Conservation (phyloP, 2,888 invertebrate species). For the Mantis religiosa region DNA sequence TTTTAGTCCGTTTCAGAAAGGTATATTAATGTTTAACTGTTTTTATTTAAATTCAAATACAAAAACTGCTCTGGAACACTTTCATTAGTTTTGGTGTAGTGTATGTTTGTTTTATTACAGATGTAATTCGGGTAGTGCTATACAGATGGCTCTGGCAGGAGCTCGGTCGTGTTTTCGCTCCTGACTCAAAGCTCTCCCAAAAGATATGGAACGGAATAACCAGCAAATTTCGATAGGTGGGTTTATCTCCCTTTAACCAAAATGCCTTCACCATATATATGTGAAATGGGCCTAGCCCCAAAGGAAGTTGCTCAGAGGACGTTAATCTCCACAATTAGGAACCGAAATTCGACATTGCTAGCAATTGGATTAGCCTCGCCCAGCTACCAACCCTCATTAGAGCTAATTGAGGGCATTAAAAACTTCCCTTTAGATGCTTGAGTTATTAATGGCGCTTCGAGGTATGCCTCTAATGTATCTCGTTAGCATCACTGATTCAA, state of each 20-base stretch:
- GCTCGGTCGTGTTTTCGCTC: no score
- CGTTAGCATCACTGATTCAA: background rate
- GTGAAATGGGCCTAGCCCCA: background rate
- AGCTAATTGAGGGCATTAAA: conserved; percentile 6
- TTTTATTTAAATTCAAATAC: no score
- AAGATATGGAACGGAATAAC: no score
- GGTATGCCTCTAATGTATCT: background rate
- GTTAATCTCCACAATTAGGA: conserved; percentile 9
- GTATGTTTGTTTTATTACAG: no score
- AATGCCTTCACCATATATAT: background rate
- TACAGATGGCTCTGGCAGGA: no score
- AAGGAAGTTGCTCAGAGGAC: background rate
- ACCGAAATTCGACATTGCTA: background rate
- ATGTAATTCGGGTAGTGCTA: no score
- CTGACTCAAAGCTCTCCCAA: no score
- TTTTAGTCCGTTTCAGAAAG: no score
- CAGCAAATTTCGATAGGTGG: background rate
- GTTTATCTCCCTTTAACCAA: background rate
- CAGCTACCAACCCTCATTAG: background rate
- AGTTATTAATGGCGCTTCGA: background rate
- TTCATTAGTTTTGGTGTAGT: no score
- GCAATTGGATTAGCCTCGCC: conserved; percentile 2
- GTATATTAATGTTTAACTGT: no score
- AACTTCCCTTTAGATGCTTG: background rate
- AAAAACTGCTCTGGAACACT: no score